These are phyloP conservation scores for Oxyruncus cristatus DNA, from an alignment of 2,113 vertebrate genomes.

Conservation along the genomic window DNA sequence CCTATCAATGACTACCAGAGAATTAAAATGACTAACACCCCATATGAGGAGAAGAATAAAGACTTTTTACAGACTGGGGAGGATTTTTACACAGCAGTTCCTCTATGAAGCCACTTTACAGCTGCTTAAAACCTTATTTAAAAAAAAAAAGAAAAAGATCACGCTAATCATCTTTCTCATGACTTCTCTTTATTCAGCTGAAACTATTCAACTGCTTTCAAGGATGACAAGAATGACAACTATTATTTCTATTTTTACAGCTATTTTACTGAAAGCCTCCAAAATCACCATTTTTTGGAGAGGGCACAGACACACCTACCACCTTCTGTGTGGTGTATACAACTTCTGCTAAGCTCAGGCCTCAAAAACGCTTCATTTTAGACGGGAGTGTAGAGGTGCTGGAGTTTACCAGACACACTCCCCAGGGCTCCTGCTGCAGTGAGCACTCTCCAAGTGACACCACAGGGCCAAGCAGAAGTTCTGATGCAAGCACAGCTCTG, in stretches of 20 bases:
- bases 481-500: neutral
- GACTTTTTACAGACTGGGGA: neutral
- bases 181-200: neutral
- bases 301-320: neutral
- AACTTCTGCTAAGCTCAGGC: neutral
- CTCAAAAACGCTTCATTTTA: neutral
- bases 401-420: neutral
- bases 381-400: fast-evolving
- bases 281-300: neutral
- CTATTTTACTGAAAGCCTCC: neutral
- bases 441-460: neutral
- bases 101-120: neutral
- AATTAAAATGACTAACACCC: neutral
- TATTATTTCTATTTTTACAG: neutral
- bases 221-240: neutral
- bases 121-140: neutral
- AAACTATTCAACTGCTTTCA: neutral
- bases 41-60: neutral
- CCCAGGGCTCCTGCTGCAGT: neutral
- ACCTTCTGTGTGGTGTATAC: neutral
- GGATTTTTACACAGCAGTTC: neutral
- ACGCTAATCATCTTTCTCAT: neutral
- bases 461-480: neutral
- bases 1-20: neutral
- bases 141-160: neutral